Evolutionary conservation across 1,140 invertebrate species (phyloP).

Genomic region (Drosophila pruinosa): DNA sequence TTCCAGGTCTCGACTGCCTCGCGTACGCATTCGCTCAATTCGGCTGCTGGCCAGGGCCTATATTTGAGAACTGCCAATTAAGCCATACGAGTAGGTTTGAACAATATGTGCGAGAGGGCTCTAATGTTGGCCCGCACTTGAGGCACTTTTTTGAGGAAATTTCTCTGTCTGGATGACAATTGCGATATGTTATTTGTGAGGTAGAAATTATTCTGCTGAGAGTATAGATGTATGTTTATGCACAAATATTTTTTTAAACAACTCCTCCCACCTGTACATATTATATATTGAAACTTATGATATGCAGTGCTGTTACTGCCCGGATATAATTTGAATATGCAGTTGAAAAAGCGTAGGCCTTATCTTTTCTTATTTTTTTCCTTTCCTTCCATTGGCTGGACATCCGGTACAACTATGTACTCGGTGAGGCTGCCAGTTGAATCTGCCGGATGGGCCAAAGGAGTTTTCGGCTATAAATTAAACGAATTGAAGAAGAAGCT

Average conservation of each 20-base stretch:
- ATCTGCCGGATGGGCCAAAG: constrained; percentile 52
- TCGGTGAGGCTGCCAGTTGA: constrained; percentile 37
- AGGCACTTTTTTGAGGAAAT: constrained; percentile 23
- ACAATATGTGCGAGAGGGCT: constrained; percentile 22
- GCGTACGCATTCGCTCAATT: constrained; percentile 25
- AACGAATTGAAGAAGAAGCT: constrained; percentile 70
- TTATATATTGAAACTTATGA: background rate
- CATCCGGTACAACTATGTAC: constrained; percentile 56
- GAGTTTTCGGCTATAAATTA: constrained; percentile 76
- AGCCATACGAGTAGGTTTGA: background rate
- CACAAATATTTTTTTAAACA: too few species aligned
- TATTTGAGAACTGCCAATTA: constrained; percentile 66
- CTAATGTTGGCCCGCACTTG: constrained; percentile 40
- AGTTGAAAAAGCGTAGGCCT: constrained; percentile 5
- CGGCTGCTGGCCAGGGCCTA: constrained; percentile 14
- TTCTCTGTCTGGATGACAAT: constrained; percentile 42
- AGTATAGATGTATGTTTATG: too few species aligned
- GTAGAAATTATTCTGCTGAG: too few species aligned
- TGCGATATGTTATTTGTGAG: too few species aligned
- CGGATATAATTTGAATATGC: constrained; percentile 32
- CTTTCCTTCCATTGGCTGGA: constrained; percentile 51
- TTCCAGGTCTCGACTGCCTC: constrained; percentile 35
- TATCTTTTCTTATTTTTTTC: constrained; percentile 29
- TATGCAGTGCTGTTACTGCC: background rate
- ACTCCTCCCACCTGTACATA: too few species aligned